Evolutionary conservation across 2,888 invertebrate genomes (phyloP).

Genomic region (Anagyrus pseudococci): DNA sequence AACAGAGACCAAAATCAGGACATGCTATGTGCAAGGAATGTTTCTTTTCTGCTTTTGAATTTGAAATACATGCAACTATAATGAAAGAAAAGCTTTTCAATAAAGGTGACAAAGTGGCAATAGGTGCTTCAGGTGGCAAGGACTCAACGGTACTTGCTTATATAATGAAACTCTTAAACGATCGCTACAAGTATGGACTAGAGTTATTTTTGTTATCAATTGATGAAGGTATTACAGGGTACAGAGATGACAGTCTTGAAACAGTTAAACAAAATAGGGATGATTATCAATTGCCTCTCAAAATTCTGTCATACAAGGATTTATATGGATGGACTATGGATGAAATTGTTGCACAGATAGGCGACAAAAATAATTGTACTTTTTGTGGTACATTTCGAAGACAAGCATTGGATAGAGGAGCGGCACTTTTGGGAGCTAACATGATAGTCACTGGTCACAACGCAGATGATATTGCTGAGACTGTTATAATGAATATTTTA

Average conservation of each 20-base stretch:
- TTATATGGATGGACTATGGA: slow-evolving; percentile 99
- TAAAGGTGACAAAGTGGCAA: slow-evolving; percentile 84
- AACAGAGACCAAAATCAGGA: slow-evolving; percentile 87
- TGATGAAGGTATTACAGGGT: slow-evolving; percentile 97
- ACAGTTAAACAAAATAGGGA: slow-evolving; percentile 94
- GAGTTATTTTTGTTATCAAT: slow-evolving; percentile 91
- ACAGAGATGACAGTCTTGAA: slow-evolving; percentile 94
- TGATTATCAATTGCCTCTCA: slow-evolving; percentile 92
- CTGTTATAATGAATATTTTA: slow-evolving; percentile 96
- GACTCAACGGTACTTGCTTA: slow-evolving; percentile 98
- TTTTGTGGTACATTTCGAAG: slow-evolving; percentile 95
- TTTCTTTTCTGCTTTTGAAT: slow-evolving; percentile 92
- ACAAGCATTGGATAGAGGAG: slow-evolving; percentile 96
- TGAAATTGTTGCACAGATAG: slow-evolving; percentile 87
- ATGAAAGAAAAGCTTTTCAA: slow-evolving; percentile 80
- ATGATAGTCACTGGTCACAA: slow-evolving; percentile 97
- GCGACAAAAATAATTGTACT: slow-evolving; percentile 94
- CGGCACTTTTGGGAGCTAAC: slow-evolving; percentile 83
- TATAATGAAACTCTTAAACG: slow-evolving; percentile 88
- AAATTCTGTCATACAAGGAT: slow-evolving; percentile 95
- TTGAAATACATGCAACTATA: slow-evolving; percentile 93
- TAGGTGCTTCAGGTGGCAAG: slow-evolving; percentile 93
- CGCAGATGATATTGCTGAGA: slow-evolving; percentile 98
- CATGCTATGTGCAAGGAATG: slow-evolving; percentile 93
- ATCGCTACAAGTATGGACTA: slow-evolving; percentile 88